Base-by-base conservation (phyloP, 2,888 invertebrate genomes). In the Kuschelorhynchus macadamiae region DNA sequence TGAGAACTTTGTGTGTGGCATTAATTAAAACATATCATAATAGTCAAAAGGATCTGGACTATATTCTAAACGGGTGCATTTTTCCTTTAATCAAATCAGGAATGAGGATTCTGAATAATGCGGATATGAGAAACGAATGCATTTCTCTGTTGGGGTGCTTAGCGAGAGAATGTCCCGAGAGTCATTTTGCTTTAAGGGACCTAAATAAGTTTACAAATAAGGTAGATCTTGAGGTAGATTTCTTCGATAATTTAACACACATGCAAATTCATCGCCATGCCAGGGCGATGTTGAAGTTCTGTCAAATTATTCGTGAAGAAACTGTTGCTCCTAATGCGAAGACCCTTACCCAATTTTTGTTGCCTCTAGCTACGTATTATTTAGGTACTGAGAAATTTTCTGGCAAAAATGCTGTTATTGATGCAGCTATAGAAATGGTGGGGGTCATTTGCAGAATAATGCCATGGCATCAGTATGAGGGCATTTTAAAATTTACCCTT, bases 211-310 rank as follows among this genome's bases (percentile, higher is more conserved):
- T 93, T 30, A 86, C 89, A 0, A 91, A 91, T 77, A 87, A 89
- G 81, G 84, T 82, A 47, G 96, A 98, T 80, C 81, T 87, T 7
- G 97, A 98, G 82, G 91, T 93, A 0, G 97, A 98, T 83, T 97
- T 98, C 87, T 98, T 97, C 80, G 94, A 95, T 78, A 98, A 97
- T 80, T 90, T 97, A 78, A 89, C 90, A 20, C 97, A 98, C 84
- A 83, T 95, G 46, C 94, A 98, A 85, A 85, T 91, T 61, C 95
- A 97, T 80, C 88, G 96, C 67, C 91, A 94, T 78, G 92, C 92
- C 0, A 88, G 94, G 76, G 97, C 96, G 0, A 81, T 98, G 46
- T 82, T 91, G 12, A 92, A 92, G 77, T 92, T 94, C 78, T 89
- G 89, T 67, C 88, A 88, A 71, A 81, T 91, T 4, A 88, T 89